Conservation (phyloP, 2,797 vertebrate genomes). For the Sebastes cheni region DNA sequence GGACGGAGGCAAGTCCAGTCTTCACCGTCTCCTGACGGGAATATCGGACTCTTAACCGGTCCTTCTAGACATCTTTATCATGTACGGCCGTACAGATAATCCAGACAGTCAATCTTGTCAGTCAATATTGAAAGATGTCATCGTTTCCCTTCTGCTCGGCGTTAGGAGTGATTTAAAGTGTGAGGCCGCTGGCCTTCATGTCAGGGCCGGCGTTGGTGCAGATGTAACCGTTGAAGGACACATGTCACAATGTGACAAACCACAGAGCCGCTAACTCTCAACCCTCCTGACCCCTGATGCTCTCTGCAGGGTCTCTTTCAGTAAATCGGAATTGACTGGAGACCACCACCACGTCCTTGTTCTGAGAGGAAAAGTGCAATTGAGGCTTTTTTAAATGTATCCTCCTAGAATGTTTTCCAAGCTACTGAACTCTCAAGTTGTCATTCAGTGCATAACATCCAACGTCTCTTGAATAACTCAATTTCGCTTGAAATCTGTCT, state of each 20-base stretch:
- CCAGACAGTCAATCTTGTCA: neutral
- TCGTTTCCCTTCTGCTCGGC: neutral
- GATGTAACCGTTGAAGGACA: constrained; percentile 27
- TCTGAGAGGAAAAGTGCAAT: neutral
- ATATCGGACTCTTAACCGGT: neutral
- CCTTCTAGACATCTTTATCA: neutral
- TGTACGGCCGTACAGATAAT: neutral
- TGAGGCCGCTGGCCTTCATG: neutral
- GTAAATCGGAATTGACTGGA: neutral
- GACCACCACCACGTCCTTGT: neutral
- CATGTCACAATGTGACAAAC: constrained; percentile 23
- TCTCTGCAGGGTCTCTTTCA: neutral
- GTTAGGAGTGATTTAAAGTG: constrained; percentile 18
- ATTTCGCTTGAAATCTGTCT: neutral
- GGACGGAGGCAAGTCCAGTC: neutral
- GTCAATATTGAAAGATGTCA: constrained; percentile 6
- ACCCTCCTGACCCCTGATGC: neutral
- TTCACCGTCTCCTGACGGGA: neutral
- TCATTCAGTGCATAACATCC: neutral
- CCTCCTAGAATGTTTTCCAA: neutral
- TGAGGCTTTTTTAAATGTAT: neutral
- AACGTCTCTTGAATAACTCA: neutral
- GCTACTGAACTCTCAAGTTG: neutral
- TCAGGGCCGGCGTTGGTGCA: neutral
- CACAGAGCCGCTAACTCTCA: constrained; percentile 1